phyloP scores from a whole-genome alignment of 53 echinoderm and acorn worm species.

The Crossaster papposus region DNA sequence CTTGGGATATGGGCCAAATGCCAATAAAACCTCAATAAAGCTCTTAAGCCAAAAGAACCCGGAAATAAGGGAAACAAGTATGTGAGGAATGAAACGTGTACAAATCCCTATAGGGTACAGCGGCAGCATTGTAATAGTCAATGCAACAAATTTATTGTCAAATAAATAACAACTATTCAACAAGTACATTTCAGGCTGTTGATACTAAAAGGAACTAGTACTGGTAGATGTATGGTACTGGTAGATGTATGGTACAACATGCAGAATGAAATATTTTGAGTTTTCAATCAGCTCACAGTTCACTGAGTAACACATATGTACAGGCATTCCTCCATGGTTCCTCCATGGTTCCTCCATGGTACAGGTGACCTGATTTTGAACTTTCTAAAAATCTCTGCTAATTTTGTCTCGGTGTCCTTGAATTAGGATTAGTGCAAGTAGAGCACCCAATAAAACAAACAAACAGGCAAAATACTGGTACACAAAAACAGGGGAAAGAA shows the following conservation, averaged over 20 bases:
- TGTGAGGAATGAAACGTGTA: neutral
- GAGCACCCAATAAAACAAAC: neutral
- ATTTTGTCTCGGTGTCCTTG: neutral
- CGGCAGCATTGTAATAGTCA: neutral
- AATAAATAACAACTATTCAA: too few relatives aligned
- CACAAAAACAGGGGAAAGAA: neutral
- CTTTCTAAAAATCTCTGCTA: neutral
- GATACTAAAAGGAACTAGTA: too few relatives aligned
- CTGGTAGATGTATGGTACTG: too few relatives aligned
- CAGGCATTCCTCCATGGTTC: neutral
- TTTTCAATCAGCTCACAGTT: too few relatives aligned
- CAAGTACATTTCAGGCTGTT: too few relatives aligned
- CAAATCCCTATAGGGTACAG: neutral
- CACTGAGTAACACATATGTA: too few relatives aligned
- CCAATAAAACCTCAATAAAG: neutral
- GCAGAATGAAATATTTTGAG: too few relatives aligned
- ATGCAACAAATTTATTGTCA: neutral
- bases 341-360: neutral
- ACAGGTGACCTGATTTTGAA: neutral
- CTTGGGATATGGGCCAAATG: slow-evolving; percentile 3
- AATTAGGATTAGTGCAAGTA: neutral
- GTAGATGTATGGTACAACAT: too few relatives aligned
- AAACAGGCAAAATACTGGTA: neutral
- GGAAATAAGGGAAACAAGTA: neutral
- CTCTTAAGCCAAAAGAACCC: neutral